phyloP scores from a whole-genome alignment of 2,888 invertebrate genomes.

The Leucozona laternaria region DNA sequence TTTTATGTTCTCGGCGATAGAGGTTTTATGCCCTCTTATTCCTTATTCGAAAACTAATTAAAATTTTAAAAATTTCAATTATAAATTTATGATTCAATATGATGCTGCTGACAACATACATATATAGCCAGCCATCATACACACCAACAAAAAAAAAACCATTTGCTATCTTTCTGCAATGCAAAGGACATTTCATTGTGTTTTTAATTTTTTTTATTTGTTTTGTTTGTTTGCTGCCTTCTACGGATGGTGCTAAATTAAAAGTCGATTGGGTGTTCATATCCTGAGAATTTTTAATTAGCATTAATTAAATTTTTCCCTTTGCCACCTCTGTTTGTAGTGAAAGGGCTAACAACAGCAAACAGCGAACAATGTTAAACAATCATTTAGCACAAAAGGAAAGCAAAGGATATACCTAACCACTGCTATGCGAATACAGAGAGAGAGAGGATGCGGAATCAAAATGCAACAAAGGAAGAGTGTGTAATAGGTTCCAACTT shows the following conservation, averaged over 20 bases:
- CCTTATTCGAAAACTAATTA: constrained; percentile 40
- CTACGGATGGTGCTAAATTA: constrained; percentile 51
- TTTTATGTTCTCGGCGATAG: constrained; percentile 28
- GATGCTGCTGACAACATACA: not conserved
- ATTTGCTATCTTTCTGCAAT: constrained; percentile 6
- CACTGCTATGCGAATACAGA: constrained; percentile 48
- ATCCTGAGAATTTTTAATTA: constrained; percentile 73
- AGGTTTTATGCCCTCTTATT: constrained; percentile 4
- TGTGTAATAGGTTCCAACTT: constrained; percentile 16
- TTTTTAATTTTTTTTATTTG: constrained; percentile 6
- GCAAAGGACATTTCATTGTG: constrained; percentile 3
- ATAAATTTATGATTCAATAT: constrained; percentile 57
- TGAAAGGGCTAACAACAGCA: constrained; percentile 20
- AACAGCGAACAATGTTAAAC: constrained; percentile 17
- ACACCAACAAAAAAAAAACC: not conserved
- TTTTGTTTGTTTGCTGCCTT: not conserved
- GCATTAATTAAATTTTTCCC: constrained; percentile 69
- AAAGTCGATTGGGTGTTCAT: constrained; percentile 72
- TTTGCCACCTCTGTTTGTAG: constrained; percentile 4
- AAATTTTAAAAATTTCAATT: constrained; percentile 42
- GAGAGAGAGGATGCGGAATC: constrained; percentile 43
- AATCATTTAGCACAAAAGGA: constrained; percentile 39
- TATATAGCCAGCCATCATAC: not conserved
- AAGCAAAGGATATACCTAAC: constrained; percentile 42
- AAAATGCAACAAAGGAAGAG: constrained; percentile 53